phyloP scores from a whole-genome alignment of 2,888 invertebrate species.

The Agrochola litura region DNA sequence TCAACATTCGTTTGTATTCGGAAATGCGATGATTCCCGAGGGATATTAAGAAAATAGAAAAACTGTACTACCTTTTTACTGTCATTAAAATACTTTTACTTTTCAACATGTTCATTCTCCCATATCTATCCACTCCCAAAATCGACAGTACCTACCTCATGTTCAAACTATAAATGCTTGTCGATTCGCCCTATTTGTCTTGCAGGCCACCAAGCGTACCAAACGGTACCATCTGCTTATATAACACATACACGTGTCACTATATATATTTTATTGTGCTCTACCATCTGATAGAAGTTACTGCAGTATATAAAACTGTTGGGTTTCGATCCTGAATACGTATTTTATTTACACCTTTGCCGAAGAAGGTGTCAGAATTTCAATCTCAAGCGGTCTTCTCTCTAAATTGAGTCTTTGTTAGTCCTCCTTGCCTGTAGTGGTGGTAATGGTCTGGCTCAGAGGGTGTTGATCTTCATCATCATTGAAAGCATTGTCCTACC shows the following conservation, averaged over 20 bases:
- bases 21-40: too few species aligned
- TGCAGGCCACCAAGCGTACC: slow-evolving; percentile 64
- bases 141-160: slow-evolving; percentile 15
- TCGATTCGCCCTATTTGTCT: slow-evolving; percentile 71
- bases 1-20: too few species aligned
- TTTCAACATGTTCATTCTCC: slow-evolving; percentile 30
- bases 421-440: neutral
- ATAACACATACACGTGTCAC: slow-evolving; percentile 56
- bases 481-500: neutral
- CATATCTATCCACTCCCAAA: slow-evolving; percentile 33
- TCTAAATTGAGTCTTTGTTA: neutral
- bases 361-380: neutral
- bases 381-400: neutral
- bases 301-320: slow-evolving; percentile 33
- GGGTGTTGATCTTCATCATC: neutral
- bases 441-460: neutral
- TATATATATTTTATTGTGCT: slow-evolving; percentile 51
- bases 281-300: slow-evolving; percentile 46
- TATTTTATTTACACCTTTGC: slow-evolving; percentile 8
- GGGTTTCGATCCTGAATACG: neutral
- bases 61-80: neutral
- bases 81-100: slow-evolving; percentile 20
- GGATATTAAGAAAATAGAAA: too few species aligned
- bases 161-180: slow-evolving; percentile 58
- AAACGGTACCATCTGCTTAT: slow-evolving; percentile 68